These are phyloP conservation scores for Stictocephala bisonia DNA, from an alignment of 2,888 invertebrate species.

Conservation along the genomic window DNA sequence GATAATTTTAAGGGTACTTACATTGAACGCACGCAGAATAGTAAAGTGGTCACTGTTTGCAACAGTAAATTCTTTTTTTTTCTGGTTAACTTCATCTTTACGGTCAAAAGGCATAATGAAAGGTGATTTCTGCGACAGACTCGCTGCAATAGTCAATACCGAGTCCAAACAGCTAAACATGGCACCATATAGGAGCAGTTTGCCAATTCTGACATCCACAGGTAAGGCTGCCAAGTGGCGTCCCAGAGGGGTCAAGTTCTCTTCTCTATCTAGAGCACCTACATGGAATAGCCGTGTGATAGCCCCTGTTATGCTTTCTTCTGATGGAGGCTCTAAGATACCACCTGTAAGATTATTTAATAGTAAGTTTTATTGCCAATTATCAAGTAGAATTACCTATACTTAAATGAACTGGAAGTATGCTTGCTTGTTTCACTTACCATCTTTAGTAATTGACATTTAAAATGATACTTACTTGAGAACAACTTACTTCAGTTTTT, in stretches of 20 bases:
- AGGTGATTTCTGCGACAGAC: constrained; percentile 82
- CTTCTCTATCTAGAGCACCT: constrained; percentile 81
- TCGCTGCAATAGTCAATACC: constrained; percentile 87
- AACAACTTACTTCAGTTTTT: too few species aligned
- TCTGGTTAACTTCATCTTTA: constrained; percentile 76
- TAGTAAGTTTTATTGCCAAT: too few species aligned
- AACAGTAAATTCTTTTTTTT: constrained; percentile 79
- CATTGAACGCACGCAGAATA: constrained; percentile 85
- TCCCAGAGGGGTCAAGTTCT: constrained; percentile 84
- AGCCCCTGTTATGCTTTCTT: constrained; percentile 76
- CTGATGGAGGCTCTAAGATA: constrained; percentile 79
- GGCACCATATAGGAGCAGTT: constrained; percentile 90
- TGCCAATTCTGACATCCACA: constrained; percentile 92
- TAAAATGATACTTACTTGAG: too few species aligned
- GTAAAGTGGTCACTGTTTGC: constrained; percentile 92
- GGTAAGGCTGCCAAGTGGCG: constrained; percentile 89
- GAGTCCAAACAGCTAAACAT: constrained; percentile 94
- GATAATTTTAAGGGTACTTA: too few species aligned
- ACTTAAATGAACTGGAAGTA: too few species aligned
- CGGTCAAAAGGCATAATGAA: constrained; percentile 82
- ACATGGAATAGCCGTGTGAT: constrained; percentile 78
- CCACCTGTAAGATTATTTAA: constrained; percentile 70
- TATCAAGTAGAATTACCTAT: too few species aligned
- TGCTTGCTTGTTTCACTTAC: too few species aligned
- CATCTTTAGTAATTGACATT: too few species aligned